Conservation (phyloP, 2,113 vertebrate genomes). For the Tympanuchus pallidicinctus region DNA sequence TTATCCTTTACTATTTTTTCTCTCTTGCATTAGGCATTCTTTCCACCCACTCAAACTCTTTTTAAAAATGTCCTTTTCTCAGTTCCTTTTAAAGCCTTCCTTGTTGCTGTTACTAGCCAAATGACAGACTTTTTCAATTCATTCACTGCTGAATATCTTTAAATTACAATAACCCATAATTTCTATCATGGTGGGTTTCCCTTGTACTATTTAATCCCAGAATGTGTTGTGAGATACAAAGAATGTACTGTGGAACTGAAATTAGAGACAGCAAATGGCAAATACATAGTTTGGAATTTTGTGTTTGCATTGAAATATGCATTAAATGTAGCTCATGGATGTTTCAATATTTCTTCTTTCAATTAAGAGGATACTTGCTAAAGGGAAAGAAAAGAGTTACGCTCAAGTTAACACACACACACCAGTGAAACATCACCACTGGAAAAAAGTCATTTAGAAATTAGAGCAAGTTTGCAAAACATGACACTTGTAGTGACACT, state of each 20-base stretch:
- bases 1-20: not conserved
- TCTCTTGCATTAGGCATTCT: not conserved
- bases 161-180: not conserved
- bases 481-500: not conserved
- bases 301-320: not conserved
- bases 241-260: not conserved
- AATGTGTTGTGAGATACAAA: not conserved
- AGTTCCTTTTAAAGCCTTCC: not conserved
- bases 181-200: not conserved
- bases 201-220: constrained; percentile 37
- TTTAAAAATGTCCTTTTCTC: not conserved
- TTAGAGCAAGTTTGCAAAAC: not conserved
- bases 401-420: not conserved
- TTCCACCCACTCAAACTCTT: not conserved
- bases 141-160: not conserved
- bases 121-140: constrained; percentile 20
- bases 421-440: not conserved
- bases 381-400: not conserved
- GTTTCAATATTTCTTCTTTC: not conserved
- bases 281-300: not conserved
- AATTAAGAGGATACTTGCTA: not conserved
- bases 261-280: not conserved
- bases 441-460: not conserved
- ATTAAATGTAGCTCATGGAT: not conserved
- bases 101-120: not conserved